Evolutionary conservation across 2,888 invertebrate species (phyloP), one percentile per base, ranked within the genome.

Genomic region (Standfussiana lucernea): DNA sequence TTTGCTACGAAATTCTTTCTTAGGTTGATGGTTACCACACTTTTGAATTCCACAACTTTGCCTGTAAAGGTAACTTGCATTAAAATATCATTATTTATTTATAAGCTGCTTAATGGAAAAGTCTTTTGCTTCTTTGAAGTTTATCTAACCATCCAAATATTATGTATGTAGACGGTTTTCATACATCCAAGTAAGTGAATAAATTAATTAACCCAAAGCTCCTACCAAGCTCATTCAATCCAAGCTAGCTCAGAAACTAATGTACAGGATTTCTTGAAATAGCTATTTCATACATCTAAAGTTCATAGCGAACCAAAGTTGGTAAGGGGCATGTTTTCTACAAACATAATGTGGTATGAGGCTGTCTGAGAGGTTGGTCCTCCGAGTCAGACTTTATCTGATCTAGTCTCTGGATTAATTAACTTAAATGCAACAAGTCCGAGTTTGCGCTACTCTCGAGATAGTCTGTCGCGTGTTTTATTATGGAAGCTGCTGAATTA

Each of bases 371-470:
- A 91, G 92, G 92, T 85, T 50, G 86, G 83, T 92, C 92, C 91
- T 93, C 89, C 91, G 90, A 92, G 90, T 90, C 90, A 91, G 93
- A 93, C 92, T 93, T 93, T 94, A 96, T 95, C 96, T 91, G 95
- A 95, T 96, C 93, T 92, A 93, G 92, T 89, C 92, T 86, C 88
- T 90, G 93, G 95, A 95, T 96, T 96, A 96, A 96, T 96, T 96
- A 96, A 95, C 93, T 96, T 95, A 95, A 96, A 96, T 95, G 96
- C 96, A 96, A 96, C 96, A 96, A 96, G 95, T 96, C 94, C 91
- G 93, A 94, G 95, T 96, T 96, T 96, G 95, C 95, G 90, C 92
- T 94, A 93, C 95, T 94, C 95, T 95, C 92, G 89, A 94, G 93
- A 93, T 93, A 92, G 93, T 91, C 94, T 93, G 94, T 94, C 95